phyloP scores from a whole-genome alignment of 2,888 invertebrate genomes.

The Meganola albula region DNA sequence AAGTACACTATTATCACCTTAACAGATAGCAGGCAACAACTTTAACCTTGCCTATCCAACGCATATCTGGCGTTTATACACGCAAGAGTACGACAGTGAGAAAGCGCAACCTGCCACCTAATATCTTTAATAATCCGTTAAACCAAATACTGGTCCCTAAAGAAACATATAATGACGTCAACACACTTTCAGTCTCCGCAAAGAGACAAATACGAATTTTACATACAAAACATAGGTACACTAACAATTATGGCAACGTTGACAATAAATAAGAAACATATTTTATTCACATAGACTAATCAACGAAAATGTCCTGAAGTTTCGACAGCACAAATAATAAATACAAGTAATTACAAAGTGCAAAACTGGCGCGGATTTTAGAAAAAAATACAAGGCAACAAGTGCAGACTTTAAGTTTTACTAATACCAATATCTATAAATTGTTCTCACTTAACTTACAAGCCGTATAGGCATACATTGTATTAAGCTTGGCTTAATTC shows the following conservation, averaged over 20 bases:
- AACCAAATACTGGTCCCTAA: slow-evolving; percentile 76
- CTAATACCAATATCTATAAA: slow-evolving; percentile 62
- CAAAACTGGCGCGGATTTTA: slow-evolving; percentile 58
- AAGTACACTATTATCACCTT: slow-evolving; percentile 71
- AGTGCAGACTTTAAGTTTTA: slow-evolving; percentile 77
- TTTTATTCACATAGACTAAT: slow-evolving; percentile 63
- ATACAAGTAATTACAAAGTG: slow-evolving; percentile 41
- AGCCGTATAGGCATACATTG: slow-evolving; percentile 64
- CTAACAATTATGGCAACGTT: slow-evolving; percentile 78
- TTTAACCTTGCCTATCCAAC: slow-evolving; percentile 34
- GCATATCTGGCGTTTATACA: slow-evolving; percentile 60
- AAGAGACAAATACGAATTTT: slow-evolving; percentile 70
- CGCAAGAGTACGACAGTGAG: slow-evolving; percentile 25
- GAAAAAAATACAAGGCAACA: slow-evolving; percentile 75
- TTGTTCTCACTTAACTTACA: slow-evolving; percentile 53
- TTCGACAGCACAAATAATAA: slow-evolving; percentile 66
- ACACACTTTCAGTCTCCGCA: slow-evolving; percentile 62
- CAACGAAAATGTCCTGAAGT: slow-evolving; percentile 43
- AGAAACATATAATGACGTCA: slow-evolving; percentile 66
- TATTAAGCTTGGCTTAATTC: slow-evolving; percentile 72
- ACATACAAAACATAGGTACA: slow-evolving; percentile 64
- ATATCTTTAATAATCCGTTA: slow-evolving; percentile 47
- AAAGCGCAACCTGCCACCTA: slow-evolving; percentile 41
- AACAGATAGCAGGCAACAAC: slow-evolving; percentile 37
- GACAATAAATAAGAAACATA: slow-evolving; percentile 72